Conservation (phyloP, 2,113 vertebrate species). For the Dolichallabes microphthalmus region DNA sequence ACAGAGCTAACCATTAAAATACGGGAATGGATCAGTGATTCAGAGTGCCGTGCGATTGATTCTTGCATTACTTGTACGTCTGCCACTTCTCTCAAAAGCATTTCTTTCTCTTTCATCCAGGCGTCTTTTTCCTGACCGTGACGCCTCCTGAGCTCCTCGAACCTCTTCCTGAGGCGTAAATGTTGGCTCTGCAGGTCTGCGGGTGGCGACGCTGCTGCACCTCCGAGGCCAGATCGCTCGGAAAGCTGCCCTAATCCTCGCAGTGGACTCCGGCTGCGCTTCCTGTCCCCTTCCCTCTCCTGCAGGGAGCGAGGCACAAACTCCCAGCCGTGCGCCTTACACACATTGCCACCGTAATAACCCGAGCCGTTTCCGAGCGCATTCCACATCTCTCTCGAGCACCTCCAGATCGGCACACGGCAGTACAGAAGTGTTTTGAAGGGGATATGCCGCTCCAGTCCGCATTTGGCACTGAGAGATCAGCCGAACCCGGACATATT, state of each 20-base stretch:
- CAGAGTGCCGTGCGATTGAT: neutral
- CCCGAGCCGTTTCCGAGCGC: slow-evolving; percentile 68
- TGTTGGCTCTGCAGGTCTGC: slow-evolving; percentile 58
- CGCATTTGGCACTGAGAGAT: slow-evolving; percentile 41
- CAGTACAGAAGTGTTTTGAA: slow-evolving; percentile 30
- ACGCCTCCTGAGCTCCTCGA: slow-evolving; percentile 67
- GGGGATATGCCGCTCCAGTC: slow-evolving; percentile 3
- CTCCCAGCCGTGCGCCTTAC: slow-evolving; percentile 69
- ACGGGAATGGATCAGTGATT: neutral
- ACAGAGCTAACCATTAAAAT: neutral
- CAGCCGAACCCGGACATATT: slow-evolving; percentile 64
- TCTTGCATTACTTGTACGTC: slow-evolving; percentile 71
- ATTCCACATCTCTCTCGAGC: slow-evolving; percentile 62
- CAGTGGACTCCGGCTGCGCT: slow-evolving; percentile 61
- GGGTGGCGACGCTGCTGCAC: slow-evolving; percentile 43
- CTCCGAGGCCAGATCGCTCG: slow-evolving; percentile 55
- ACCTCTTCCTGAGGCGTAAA: slow-evolving; percentile 68
- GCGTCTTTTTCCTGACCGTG: slow-evolving; percentile 69
- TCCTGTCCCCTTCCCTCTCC: slow-evolving; percentile 61
- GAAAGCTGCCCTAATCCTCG: slow-evolving; percentile 60
- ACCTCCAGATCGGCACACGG: slow-evolving; percentile 25
- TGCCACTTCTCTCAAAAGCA: slow-evolving; percentile 74
- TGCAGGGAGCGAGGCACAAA: slow-evolving; percentile 63
- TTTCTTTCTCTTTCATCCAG: slow-evolving; percentile 72
- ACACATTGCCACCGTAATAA: slow-evolving; percentile 62